Base-by-base conservation (phyloP, 2,797 vertebrate genomes). In the Myripristis murdjan region DNA sequence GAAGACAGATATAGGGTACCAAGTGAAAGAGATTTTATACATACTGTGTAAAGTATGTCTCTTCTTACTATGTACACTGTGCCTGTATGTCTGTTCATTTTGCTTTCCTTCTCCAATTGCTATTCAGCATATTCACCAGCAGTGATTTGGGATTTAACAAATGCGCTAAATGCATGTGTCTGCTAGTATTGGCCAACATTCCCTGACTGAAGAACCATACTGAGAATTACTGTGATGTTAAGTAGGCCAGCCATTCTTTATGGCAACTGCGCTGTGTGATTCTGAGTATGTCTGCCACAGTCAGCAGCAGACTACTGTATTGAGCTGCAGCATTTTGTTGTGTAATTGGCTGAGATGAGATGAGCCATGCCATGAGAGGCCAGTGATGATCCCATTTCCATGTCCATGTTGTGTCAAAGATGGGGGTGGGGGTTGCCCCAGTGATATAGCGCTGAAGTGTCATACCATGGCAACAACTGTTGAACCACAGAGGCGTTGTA, bases 401-500 rank as follows among this genome's bases (percentile, higher is more conserved):
- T 75, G 53, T 69, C 31, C 7, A 75, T 70, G 81, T 72, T 64
- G 64, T 43, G 23, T 35, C 20, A 15, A 22, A 26, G 1, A 33
- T 15, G 18, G 58, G 69, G 62, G 65, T 9, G 10, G 53, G 11
- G 33, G 82, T 81, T 85, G 74, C 82, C 55, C 67, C 63, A 22
- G 87, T 82, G 83, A 89, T 47, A 65, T 48, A 84, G 77, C 79
- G 65, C 82, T 56, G 68, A 73, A 75, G 72, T 80, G 81, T 85
- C 82, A 60, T 65, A 73, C 79, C 80, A 79, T 82, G 75, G 81
- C 56, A 87, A 90, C 89, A 80, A 72, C 83, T 84, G 81, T 47
- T 77, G 66, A 70, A 67, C 72, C 72, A 62, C 58, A 54, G 77
- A 82, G 77, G 63, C 37, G 59, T 71, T 87, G 84, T 84, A 81